Conservation (phyloP, 23 tunicate genomes). For the Trididemnum nubilum region DNA sequence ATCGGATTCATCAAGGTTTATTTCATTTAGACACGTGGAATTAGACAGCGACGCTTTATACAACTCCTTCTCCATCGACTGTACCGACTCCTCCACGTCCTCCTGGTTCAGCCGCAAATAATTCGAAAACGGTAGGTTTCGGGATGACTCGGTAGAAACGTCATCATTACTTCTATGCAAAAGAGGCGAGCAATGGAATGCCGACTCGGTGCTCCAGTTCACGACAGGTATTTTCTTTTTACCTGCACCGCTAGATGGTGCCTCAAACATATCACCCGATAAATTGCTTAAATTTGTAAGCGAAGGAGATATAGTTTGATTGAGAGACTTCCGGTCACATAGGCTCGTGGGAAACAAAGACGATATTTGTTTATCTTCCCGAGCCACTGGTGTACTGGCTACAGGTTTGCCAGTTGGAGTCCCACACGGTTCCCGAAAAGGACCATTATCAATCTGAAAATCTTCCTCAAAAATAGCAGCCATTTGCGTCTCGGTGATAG, state of each 20-base stretch:
- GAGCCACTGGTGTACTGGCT: constrained; percentile 21
- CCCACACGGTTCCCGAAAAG: background rate
- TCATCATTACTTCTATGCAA: background rate
- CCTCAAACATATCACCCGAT: constrained; percentile 21
- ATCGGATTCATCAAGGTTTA: no score
- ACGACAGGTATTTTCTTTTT: background rate
- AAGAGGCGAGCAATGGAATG: background rate
- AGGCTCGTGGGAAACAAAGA: background rate
- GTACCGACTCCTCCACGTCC: background rate
- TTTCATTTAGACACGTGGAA: no score
- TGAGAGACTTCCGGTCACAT: background rate
- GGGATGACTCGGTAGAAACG: background rate
- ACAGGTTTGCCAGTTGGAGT: background rate
- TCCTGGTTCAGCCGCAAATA: background rate
- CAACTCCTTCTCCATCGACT: background rate
- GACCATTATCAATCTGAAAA: background rate
- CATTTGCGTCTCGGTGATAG: constrained; percentile 48
- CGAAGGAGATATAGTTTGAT: no score
- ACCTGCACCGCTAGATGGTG: background rate
- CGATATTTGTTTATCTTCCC: background rate
- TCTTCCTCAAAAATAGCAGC: constrained; percentile 30
- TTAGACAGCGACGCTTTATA: background rate
- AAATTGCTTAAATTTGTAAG: background rate
- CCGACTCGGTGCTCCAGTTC: constrained; percentile 27
- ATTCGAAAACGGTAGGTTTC: background rate